Conservation (phyloP, 2,888 invertebrate species). For the Synergus laeviventris region DNA sequence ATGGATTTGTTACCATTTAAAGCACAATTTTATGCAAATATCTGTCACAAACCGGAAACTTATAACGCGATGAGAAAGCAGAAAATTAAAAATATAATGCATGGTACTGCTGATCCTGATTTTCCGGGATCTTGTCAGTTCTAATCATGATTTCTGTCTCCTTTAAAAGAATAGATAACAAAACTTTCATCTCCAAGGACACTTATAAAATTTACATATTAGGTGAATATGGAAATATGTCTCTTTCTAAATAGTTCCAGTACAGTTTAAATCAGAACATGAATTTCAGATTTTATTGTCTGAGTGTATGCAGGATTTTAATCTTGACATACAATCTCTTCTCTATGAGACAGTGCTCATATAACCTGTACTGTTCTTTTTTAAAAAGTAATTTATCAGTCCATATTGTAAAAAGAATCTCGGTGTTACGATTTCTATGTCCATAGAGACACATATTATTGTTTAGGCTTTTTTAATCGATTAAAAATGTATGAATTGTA, state of each 20-base stretch:
- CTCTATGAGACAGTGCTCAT: background rate
- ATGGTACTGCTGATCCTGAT: background rate
- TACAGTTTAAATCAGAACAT: background rate
- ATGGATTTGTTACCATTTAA: background rate
- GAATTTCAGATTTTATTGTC: constrained; percentile 3
- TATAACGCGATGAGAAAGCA: background rate
- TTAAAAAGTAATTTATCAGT: background rate
- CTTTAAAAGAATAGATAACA: background rate
- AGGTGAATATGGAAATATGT: background rate
- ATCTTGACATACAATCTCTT: background rate
- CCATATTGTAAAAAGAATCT: too few species aligned
- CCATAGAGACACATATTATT: too few species aligned
- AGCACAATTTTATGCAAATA: background rate
- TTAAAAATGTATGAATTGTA: background rate
- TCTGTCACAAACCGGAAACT: background rate
- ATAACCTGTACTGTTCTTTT: background rate
- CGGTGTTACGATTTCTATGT: too few species aligned
- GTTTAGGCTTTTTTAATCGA: background rate
- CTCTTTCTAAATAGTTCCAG: background rate
- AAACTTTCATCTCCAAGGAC: background rate
- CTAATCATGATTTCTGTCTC: background rate
- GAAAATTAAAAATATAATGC: background rate
- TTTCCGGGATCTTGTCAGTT: constrained; percentile 3
- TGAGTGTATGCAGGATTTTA: background rate
- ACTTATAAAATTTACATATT: background rate